A percentile compares a stretch with the other conserved stretches of the same genome.
Evolutionary conservation across 2,113 vertebrate species (phyloP).

Genomic region (Maccullochella peelii): DNA sequence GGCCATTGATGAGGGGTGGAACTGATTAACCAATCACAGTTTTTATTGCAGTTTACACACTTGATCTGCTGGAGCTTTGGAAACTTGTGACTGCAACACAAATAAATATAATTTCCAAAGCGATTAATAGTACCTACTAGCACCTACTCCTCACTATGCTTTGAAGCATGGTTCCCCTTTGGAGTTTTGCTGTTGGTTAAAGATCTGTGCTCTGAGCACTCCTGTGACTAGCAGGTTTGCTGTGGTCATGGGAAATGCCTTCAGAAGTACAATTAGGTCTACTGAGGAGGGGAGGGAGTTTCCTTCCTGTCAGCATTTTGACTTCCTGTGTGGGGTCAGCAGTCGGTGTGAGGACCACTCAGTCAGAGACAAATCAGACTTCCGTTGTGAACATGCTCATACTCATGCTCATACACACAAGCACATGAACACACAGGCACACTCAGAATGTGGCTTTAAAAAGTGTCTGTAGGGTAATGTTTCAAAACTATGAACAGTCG

Average conservation of each 20-base stretch:
- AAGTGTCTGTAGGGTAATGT: too few relatives aligned
- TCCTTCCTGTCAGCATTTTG: conserved; percentile 81
- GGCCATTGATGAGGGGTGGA: too few relatives aligned
- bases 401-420: too few relatives aligned
- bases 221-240: conserved; percentile 14
- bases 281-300: conserved; percentile 71
- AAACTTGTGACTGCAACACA: too few relatives aligned
- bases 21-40: too few relatives aligned
- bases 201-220: neutral
- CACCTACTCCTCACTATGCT: neutral
- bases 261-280: conserved; percentile 56
- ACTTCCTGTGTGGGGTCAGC: conserved; percentile 74
- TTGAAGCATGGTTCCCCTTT: neutral
- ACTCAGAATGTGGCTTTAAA: neutral
- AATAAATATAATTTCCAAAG: too few relatives aligned
- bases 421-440: neutral
- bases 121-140: neutral
- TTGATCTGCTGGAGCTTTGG: neutral
- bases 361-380: neutral
- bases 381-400: neutral
- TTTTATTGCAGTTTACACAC: neutral
- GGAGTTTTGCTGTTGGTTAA: neutral
- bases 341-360: conserved; percentile 22
- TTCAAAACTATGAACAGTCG: too few relatives aligned
- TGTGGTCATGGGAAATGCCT: conserved; percentile 58